phyloP scores from a whole-genome alignment of 2,888 invertebrate species.

The Trissolcus japonicus region DNA sequence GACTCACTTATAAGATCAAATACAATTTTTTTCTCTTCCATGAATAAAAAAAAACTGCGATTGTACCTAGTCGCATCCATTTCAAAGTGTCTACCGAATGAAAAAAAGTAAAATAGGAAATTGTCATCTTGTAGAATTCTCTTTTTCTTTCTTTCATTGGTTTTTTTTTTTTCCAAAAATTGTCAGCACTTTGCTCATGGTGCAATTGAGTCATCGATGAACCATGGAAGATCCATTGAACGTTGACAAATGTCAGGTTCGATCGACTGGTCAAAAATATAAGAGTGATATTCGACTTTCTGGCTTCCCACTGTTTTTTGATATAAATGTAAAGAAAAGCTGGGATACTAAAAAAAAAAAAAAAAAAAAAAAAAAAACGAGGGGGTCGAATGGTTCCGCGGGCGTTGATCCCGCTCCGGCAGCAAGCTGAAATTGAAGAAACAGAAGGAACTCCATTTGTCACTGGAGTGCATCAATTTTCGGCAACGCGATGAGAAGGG shows the following conservation, averaged over 20 bases:
- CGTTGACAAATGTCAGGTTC: conserved; percentile 28
- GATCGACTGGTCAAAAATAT: conserved; percentile 44
- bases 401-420: no score
- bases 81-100: no score
- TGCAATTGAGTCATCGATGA: no score
- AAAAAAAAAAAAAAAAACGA: no score
- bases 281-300: conserved; percentile 30
- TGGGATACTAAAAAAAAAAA: conserved; percentile 20
- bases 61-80: background rate
- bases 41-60: conserved; percentile 6
- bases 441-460: conserved; percentile 30
- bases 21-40: conserved; percentile 2
- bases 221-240: no score
- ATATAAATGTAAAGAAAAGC: conserved; percentile 4
- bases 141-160: no score
- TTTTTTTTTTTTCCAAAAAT: no score
- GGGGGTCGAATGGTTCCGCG: no score
- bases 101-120: background rate
- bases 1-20: conserved; percentile 41
- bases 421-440: conserved; percentile 18
- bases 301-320: conserved; percentile 29
- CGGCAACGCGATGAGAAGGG: conserved; percentile 12
- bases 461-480: conserved; percentile 35
- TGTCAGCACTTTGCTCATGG: no score
- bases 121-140: no score